These are phyloP conservation scores for Onychorhynchus coronatus DNA, from an alignment of 2,113 vertebrate species.

Conservation along the genomic window DNA sequence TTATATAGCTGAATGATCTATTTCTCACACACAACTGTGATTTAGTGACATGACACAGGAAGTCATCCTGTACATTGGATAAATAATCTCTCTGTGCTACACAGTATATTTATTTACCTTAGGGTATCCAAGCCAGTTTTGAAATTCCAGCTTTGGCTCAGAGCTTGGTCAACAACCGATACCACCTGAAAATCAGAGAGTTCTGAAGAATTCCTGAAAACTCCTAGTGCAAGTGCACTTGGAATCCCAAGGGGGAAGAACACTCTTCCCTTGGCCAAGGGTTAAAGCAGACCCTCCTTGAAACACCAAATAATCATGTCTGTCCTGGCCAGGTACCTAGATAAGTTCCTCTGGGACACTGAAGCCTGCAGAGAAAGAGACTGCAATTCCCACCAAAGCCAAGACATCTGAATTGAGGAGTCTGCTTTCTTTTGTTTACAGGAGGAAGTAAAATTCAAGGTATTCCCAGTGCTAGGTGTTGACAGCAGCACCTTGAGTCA, in stretches of 20 bases:
- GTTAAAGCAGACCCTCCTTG: neutral
- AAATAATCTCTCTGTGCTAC: neutral
- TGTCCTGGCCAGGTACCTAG: no score
- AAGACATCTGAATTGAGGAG: no score
- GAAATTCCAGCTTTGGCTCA: neutral
- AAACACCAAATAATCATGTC: no score
- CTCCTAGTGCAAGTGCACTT: neutral
- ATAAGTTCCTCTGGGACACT: no score
- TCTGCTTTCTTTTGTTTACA: no score
- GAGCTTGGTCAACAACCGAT: neutral
- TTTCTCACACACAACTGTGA: neutral
- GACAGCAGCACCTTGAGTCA: no score
- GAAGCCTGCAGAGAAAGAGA: no score
- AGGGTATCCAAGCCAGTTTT: neutral
- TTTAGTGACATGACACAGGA: neutral
- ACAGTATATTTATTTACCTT: neutral
- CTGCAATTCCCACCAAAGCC: no score
- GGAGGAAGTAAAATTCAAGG: no score
- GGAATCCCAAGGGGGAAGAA: neutral
- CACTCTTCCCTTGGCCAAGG: neutral
- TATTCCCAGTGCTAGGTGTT: no score
- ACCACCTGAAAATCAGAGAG: neutral
- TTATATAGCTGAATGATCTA: neutral
- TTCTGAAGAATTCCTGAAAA: neutral
- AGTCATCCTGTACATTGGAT: neutral